A percentile compares a stretch with the other conserved stretches of the same genome.
These are phyloP conservation scores for Nettapus auritus DNA, from an alignment of 2,113 vertebrate genomes.

Conservation along the genomic window DNA sequence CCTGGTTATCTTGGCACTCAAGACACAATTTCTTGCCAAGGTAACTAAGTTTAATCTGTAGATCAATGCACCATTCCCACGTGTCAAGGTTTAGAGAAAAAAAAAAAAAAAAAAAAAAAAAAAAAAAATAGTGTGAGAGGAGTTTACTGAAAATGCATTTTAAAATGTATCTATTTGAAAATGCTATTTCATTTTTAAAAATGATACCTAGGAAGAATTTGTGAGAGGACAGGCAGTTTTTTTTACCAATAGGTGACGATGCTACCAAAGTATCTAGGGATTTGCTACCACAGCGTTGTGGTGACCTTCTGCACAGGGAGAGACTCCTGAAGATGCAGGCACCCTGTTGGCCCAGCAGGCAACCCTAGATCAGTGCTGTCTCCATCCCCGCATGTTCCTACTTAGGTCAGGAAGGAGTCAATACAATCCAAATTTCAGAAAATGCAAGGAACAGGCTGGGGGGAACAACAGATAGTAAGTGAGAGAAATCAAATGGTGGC, in stretches of 20 bases:
- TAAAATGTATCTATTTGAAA: not conserved
- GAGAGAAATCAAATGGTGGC: too few relatives aligned
- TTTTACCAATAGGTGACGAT: not conserved
- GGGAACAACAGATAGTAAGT: not conserved
- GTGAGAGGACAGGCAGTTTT: not conserved
- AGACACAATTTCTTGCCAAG: conserved; percentile 42
- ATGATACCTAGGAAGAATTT: not conserved
- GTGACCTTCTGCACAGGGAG: not conserved
- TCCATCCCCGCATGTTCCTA: not conserved
- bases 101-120: conserved; percentile 26
- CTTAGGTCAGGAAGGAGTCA: not conserved
- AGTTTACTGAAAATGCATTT: conserved; percentile 18
- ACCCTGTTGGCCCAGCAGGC: not conserved
- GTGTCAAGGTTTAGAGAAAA: conserved; percentile 20
- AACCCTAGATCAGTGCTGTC: not conserved
- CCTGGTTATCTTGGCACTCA: conserved; percentile 65
- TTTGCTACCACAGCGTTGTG: not conserved
- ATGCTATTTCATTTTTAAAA: not conserved
- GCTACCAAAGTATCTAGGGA: not conserved
- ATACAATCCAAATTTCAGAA: not conserved
- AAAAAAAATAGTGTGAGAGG: not conserved
- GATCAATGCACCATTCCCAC: conserved; percentile 21
- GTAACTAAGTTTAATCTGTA: conserved; percentile 57
- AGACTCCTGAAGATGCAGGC: not conserved
- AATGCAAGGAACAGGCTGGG: not conserved